Evolutionary conservation across 2,797 vertebrate species (phyloP), one percentile per base, ranked within the genome.

Genomic region (Diplodus puntazzo): DNA sequence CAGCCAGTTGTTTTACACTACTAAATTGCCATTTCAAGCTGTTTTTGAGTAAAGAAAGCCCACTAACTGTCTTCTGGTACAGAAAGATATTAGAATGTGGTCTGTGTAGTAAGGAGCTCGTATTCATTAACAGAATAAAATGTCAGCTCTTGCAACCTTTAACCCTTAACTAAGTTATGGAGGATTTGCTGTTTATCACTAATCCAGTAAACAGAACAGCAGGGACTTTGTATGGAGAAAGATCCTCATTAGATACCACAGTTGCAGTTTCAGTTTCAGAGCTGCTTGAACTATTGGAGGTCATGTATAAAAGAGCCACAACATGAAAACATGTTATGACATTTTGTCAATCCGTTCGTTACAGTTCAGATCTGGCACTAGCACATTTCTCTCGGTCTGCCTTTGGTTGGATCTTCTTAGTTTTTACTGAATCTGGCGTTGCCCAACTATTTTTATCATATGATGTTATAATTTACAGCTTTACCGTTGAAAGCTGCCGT

Each of bases 21-120:
- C 88, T 73, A 75, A 67, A 43, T 46, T 64, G 67, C 48, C 3
- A 69, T 84, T 85, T 84, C 73, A 85, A 57, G 90, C 87, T 89
- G 86, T 80, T 66, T 75, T 80, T 71, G 45, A 20, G 63, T 55
- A 76, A 67, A 81, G 69, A 73, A 66, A 75, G 49, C 23, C 30
- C 50, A 18, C 30, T 50, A 64, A 62, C 45, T 59, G 49, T 69
- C 62, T 71, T 79, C 52, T 74, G 8, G 54, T 76, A 50, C 50
- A 43, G 49, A 65, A 60, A 59, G 21, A 62, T 48, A 42, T 39
- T 18, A 59, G 50, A 83, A 25, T 64, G 50, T 68, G 12, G 17
- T 23, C 50, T 46, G 61, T 77, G 53, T 50, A 49, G 68, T 52
- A 45, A 69, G 49, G 64, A 79, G 59, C 8, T 20, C 18, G 69